These are phyloP conservation scores for Mastomys natalensis DNA, from an alignment of 2,113 vertebrate genomes.

Conservation along the genomic window DNA sequence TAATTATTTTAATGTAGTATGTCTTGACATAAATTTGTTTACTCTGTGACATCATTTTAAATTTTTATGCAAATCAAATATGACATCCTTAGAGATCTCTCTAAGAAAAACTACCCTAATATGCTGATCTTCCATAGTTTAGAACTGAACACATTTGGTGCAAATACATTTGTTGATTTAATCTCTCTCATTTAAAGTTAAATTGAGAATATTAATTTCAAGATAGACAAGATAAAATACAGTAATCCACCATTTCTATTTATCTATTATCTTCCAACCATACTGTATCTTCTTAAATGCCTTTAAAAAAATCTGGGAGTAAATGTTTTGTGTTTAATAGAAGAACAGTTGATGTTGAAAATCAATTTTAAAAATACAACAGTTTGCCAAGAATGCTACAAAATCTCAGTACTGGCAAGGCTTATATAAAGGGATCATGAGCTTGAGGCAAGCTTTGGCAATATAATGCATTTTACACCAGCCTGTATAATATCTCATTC, in stretches of 20 bases:
- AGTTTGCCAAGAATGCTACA: not conserved
- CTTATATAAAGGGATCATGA: not conserved
- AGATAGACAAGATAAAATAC: not conserved
- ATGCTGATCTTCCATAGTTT: not conserved
- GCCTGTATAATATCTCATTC: not conserved
- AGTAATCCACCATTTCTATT: not conserved
- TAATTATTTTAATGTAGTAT: not conserved
- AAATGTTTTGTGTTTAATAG: slow-evolving; percentile 11
- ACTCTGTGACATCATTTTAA: not conserved
- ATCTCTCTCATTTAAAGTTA: not conserved
- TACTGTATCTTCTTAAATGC: not conserved
- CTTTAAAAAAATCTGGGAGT: not conserved
- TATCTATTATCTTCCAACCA: not conserved
- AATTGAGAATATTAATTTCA: not conserved
- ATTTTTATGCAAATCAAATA: not conserved
- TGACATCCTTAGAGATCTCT: not conserved
- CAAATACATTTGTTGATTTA: slow-evolving; percentile 14
- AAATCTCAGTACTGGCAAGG: not conserved
- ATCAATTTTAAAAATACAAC: not conserved
- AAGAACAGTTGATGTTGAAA: not conserved
- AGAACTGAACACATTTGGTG: slow-evolving; percentile 1
- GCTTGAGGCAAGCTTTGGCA: not conserved
- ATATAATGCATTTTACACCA: not conserved
- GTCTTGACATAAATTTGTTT: not conserved
- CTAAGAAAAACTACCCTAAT: not conserved